Evolutionary conservation across 2,888 invertebrate genomes (phyloP).

Genomic region (Agonopterix subpropinquella): DNA sequence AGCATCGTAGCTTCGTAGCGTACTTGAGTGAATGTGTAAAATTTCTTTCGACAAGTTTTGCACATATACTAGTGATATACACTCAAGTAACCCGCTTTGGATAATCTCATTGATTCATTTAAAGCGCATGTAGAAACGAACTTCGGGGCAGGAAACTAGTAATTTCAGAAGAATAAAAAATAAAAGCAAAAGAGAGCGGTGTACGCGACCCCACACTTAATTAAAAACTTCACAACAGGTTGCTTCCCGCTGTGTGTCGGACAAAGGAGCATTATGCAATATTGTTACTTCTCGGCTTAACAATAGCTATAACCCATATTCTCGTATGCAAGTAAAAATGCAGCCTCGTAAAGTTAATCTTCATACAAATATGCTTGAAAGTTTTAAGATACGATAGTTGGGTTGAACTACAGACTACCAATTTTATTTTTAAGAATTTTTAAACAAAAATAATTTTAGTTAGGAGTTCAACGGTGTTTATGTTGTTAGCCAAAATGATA

Average conservation of each 20-base stretch:
- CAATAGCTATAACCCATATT: slow-evolving; percentile 13
- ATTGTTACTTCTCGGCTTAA: slow-evolving; percentile 15
- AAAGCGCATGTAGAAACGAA: slow-evolving; percentile 17
- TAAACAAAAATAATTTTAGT: no score
- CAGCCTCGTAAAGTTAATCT: background rate
- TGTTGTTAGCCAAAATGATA: no score
- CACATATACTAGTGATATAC: no score
- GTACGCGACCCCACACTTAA: slow-evolving; percentile 50
- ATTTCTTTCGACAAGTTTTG: no score
- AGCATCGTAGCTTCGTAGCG: no score
- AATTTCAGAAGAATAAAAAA: slow-evolving; percentile 29
- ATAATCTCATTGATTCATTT: slow-evolving; percentile 11
- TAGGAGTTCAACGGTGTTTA: no score
- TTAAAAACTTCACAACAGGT: slow-evolving; percentile 70
- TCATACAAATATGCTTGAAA: no score
- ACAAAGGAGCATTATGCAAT: slow-evolving; percentile 23
- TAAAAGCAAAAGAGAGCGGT: slow-evolving; percentile 27
- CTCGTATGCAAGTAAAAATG: background rate
- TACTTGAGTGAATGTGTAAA: no score
- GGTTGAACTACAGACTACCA: no score
- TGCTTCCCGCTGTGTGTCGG: slow-evolving; percentile 34
- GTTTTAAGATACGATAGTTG: no score
- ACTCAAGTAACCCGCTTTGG: background rate
- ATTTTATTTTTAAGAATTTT: no score
- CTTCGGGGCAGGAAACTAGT: slow-evolving; percentile 31